phyloP scores from a whole-genome alignment of 2,797 vertebrate genomes.

The Enteromius unitaeniatus region DNA sequence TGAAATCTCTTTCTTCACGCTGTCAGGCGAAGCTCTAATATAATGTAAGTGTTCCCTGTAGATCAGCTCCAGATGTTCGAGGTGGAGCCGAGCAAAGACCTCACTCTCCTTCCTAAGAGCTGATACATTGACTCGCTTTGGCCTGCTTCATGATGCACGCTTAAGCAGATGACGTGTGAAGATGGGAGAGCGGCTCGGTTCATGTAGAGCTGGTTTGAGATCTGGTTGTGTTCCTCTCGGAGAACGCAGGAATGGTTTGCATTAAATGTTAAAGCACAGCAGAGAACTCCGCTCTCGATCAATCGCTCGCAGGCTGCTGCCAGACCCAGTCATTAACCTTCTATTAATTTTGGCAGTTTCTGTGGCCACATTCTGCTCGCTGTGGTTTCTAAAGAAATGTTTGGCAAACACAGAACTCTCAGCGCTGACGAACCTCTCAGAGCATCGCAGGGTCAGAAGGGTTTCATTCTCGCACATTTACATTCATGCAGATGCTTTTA shows the following conservation, averaged over 20 bases:
- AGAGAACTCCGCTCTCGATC: conserved; percentile 75
- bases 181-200: not conserved
- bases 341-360: conserved; percentile 77
- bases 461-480: not conserved
- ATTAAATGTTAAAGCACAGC: conserved; percentile 72
- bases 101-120: conserved; percentile 43
- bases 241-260: conserved; percentile 71
- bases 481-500: not conserved
- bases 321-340: conserved; percentile 79
- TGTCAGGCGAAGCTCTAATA: conserved; percentile 65
- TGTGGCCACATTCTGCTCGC: conserved; percentile 71
- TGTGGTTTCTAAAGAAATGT: conserved; percentile 76
- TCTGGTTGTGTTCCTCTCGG: not conserved
- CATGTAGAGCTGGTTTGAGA: conserved; percentile 13
- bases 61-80: conserved; percentile 76
- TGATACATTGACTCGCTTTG: not conserved
- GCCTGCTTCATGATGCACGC: not conserved
- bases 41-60: conserved; percentile 60
- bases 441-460: conserved; percentile 45
- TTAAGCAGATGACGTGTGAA: not conserved
- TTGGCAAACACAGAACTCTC: conserved; percentile 73
- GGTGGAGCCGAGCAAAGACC: conserved; percentile 6
- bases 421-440: conserved; percentile 69
- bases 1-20: conserved; percentile 48
- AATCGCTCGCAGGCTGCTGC: conserved; percentile 69